These are phyloP conservation scores for Gadopsis bispinosus DNA, from an alignment of 2,797 vertebrate species.

Conservation along the genomic window DNA sequence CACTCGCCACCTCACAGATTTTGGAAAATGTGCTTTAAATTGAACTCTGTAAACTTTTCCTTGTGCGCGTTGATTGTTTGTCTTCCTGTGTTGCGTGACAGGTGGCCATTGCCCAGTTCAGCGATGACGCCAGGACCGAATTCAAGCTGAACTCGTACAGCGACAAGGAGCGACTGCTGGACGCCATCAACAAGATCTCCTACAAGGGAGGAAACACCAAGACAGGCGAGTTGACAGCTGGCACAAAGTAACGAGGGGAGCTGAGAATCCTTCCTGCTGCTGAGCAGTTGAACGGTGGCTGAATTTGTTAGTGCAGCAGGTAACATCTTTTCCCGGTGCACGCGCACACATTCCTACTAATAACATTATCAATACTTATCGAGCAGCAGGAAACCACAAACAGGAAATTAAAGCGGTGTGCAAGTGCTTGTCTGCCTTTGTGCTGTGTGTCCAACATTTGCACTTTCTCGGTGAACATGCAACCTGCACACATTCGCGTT, in stretches of 20 bases:
- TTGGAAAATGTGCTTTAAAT: neutral
- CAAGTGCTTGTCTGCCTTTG: neutral
- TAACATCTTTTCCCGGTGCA: neutral
- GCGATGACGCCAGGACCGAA: conserved; percentile 95
- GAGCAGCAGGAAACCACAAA: neutral
- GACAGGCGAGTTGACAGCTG: conserved; percentile 85
- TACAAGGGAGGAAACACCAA: conserved; percentile 99
- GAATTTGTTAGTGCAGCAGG: neutral
- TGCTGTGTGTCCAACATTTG: neutral
- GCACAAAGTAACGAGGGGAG: neutral
- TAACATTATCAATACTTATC: neutral
- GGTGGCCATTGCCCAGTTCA: conserved; percentile 97
- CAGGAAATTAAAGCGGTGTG: neutral
- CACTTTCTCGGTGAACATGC: neutral
- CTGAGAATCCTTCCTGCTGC: neutral
- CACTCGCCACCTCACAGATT: too few relatives aligned
- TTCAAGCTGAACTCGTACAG: conserved; percentile 91
- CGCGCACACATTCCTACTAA: neutral
- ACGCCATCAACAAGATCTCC: conserved; percentile 91
- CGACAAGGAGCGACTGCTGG: conserved; percentile 91
- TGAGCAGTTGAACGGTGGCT: neutral
- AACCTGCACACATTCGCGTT: neutral
- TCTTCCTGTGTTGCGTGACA: conserved; percentile 50
- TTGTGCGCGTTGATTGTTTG: neutral
- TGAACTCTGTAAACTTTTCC: neutral